phyloP scores from a whole-genome alignment of 2,113 vertebrate genomes.

The Galemys pyrenaicus region DNA sequence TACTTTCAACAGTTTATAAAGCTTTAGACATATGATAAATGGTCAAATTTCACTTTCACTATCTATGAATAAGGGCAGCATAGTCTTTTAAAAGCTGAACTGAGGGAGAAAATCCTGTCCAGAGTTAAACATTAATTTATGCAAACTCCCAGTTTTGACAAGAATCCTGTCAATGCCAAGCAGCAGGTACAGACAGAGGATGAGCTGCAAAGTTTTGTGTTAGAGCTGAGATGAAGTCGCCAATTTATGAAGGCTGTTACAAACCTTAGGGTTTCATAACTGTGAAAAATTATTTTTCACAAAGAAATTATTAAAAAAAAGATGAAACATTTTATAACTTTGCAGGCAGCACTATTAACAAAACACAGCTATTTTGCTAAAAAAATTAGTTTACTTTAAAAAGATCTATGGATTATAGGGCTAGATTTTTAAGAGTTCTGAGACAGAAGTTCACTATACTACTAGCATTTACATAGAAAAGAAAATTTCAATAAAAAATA shows the following conservation, averaged over 20 bases:
- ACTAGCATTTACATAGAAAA: constrained; percentile 14
- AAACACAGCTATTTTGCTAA: constrained; percentile 2
- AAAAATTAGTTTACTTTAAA: constrained; percentile 58
- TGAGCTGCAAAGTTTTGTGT: not conserved
- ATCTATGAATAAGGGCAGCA: not conserved
- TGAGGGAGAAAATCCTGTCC: not conserved
- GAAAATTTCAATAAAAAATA: not conserved
- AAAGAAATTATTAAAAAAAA: constrained; percentile 28
- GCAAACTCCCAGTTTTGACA: not conserved
- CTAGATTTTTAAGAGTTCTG: constrained; percentile 36
- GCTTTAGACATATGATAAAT: not conserved
- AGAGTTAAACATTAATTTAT: constrained; percentile 54
- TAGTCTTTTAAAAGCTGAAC: constrained; percentile 32
- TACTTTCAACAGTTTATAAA: constrained; percentile 6
- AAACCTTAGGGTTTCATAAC: not conserved
- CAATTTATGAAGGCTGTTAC: constrained; percentile 30
- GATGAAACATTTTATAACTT: not conserved
- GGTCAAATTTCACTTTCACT: constrained; percentile 48
- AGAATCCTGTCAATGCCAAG: not conserved
- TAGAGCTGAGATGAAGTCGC: not conserved
- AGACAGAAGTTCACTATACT: not conserved
- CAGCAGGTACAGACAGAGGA: not conserved
- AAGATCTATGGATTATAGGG: constrained; percentile 26
- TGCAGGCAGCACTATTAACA: constrained; percentile 12
- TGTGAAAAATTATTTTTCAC: not conserved